Base-by-base conservation (phyloP, 2,113 vertebrate species). In the Dermatemys mawii region DNA sequence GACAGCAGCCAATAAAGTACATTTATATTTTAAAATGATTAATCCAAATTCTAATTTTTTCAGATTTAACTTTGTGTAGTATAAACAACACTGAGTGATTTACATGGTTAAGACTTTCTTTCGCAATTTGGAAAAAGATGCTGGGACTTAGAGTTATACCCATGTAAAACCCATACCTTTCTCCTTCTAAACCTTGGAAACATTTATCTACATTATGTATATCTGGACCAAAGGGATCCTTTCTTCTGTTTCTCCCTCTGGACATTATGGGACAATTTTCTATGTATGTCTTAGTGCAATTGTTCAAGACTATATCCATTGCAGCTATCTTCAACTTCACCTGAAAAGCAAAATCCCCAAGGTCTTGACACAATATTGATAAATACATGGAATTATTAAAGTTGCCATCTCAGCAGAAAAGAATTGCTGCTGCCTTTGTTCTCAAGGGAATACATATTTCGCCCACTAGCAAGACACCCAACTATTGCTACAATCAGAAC, bases 371-470 rank as follows among this genome's bases (percentile, higher is more conserved):
- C 97, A 97, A 98, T 97, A 92, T 96, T 98, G 98, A 98, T 98
- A 98, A 98, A 98, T 98, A 98, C 92, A 83, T 98, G 93, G 98
- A 98, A 98, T 98, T 98, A 98, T 98, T 98, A 98, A 98, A 98
- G 97, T 97, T 98, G 97, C 98, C 97, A 96, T 97, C 97, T 98
- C 97, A 98, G 98, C 98, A 98, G 97, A 97, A 98, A 90, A 97
- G 80, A 92, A 94, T 96, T 94, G 94, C 96, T 94, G 91, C 96
- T 1, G 93, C 97, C 98, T 98, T 98, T 98, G 97, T 98, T 98
- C 98, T 98, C 98, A 0, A 93, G 97, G 97, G 97, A 98, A 97
- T 98, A 96, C 95, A 97, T 98, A 98, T 98, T 98, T 98, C 98
- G 98, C 97, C 97, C 91, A 97, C 96, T 96, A 98, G 97, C 97